A percentile compares a stretch with the other conserved stretches of the same genome.
These are phyloP conservation scores for Malthinus flaveolus DNA, from an alignment of 2,888 invertebrate genomes.

Conservation along the genomic window DNA sequence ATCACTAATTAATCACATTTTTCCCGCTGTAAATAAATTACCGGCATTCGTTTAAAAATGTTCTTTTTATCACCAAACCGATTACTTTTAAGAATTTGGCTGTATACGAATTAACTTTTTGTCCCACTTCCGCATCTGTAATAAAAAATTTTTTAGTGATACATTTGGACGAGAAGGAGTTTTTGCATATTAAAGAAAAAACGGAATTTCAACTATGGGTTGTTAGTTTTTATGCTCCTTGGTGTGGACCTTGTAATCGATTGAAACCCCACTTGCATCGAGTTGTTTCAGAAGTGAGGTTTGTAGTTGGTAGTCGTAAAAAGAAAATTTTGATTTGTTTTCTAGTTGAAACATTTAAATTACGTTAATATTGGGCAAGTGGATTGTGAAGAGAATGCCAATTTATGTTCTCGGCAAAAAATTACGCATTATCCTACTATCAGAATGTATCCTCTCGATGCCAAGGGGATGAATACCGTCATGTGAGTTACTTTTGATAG, in stretches of 20 bases:
- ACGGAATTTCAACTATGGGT: constrained; percentile 63
- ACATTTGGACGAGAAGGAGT: constrained; percentile 59
- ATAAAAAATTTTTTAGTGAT: constrained; percentile 55
- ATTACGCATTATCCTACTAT: constrained; percentile 71
- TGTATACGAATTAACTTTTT: constrained; percentile 19
- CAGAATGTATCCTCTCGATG: constrained; percentile 65
- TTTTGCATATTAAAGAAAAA: constrained; percentile 60
- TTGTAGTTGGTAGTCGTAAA: not conserved
- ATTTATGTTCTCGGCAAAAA: constrained; percentile 62
- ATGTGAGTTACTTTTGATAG: constrained; percentile 53
- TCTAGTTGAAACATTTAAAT: constrained; percentile 55
- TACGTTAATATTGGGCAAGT: constrained; percentile 65
- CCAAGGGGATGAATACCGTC: constrained; percentile 56
- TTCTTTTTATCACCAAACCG: not conserved
- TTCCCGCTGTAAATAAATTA: not conserved
- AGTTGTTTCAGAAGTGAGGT: constrained; percentile 61
- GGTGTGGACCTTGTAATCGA: constrained; percentile 76
- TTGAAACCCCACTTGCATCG: constrained; percentile 69
- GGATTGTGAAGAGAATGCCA: constrained; percentile 64
- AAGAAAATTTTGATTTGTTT: constrained; percentile 10
- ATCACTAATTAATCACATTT: not conserved
- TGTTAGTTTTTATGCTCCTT: constrained; percentile 73
- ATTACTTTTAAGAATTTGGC: not conserved
- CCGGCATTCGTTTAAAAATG: not conserved
- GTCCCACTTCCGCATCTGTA: constrained; percentile 8